These are phyloP conservation scores for Rhizoglyphus robini DNA, from an alignment of 1,140 invertebrate species.

Conservation along the genomic window DNA sequence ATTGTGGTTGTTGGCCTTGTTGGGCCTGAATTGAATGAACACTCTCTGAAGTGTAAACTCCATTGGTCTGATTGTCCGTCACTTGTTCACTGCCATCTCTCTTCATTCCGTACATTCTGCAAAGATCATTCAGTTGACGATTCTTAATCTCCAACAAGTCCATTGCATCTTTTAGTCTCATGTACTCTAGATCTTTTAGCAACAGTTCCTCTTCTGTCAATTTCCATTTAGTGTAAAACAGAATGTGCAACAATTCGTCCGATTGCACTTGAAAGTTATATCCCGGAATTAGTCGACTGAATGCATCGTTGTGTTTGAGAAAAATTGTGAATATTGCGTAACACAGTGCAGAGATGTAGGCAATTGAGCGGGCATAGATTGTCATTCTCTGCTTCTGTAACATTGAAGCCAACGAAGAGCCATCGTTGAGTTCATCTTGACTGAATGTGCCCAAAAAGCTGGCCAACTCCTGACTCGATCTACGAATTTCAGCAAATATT, in stretches of 20 bases:
- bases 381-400: not conserved
- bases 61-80: no score
- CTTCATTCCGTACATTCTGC: no score
- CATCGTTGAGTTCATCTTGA: not conserved
- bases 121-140: not conserved
- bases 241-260: conserved; percentile 9
- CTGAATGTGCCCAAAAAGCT: not conserved
- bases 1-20: no score
- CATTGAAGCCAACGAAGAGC: not conserved
- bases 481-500: conserved; percentile 12
- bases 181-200: conserved; percentile 8
- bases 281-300: not conserved
- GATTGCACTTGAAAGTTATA: not conserved
- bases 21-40: no score
- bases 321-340: conserved; percentile 13
- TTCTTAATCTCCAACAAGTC: not conserved
- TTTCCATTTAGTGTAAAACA: conserved; percentile 14
- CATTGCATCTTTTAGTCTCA: not conserved
- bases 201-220: conserved; percentile 12
- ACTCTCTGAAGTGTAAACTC: no score
- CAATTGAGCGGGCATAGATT: conserved; percentile 2
- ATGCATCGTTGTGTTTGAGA: not conserved
- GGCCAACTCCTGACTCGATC: not conserved
- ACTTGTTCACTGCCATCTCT: no score
- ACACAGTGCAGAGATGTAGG: not conserved